A percentile compares a stretch with the other conserved stretches of the same genome.
Evolutionary conservation across 2,113 vertebrate species (phyloP).

Genomic region (Sciurus niger): DNA sequence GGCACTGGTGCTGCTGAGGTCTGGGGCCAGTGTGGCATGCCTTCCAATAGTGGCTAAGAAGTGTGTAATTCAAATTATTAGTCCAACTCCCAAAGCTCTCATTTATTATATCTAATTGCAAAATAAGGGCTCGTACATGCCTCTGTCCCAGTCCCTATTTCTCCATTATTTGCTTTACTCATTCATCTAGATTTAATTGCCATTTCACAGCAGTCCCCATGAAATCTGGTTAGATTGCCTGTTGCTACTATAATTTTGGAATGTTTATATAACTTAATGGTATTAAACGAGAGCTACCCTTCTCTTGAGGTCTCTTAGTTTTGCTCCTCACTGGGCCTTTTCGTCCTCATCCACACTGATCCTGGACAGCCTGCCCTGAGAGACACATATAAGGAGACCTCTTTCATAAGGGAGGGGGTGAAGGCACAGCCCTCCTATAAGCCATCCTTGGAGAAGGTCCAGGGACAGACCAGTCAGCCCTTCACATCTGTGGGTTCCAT

Average conservation of each 20-base stretch:
- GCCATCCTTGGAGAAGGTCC: background rate
- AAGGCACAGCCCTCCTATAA: background rate
- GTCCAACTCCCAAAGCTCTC: slow-evolving; percentile 66
- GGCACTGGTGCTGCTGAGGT: background rate
- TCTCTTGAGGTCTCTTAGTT: slow-evolving; percentile 31
- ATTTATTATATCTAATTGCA: slow-evolving; percentile 79
- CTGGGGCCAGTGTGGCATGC: background rate
- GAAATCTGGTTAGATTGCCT: slow-evolving; percentile 80
- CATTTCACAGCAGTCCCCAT: slow-evolving; percentile 76
- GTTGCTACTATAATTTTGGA: slow-evolving; percentile 66
- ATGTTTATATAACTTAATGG: slow-evolving; percentile 61
- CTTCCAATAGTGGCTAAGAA: slow-evolving; percentile 57
- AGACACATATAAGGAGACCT: background rate
- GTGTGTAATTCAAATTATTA: slow-evolving; percentile 77
- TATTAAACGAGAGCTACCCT: slow-evolving; percentile 63
- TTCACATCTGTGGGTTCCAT: background rate
- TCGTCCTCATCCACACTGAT: slow-evolving; percentile 13
- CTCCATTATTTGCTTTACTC: slow-evolving; percentile 77
- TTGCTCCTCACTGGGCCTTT: background rate
- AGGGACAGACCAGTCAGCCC: background rate
- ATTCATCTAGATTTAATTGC: slow-evolving; percentile 79
- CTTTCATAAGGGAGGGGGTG: accelerated
- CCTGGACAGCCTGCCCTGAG: background rate
- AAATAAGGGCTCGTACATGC: slow-evolving; percentile 73
- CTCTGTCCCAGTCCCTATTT: slow-evolving; percentile 65